A percentile compares a stretch with the other conserved stretches of the same genome.
phyloP scores from a whole-genome alignment of 1,140 invertebrate species.

The Dryas iulia region DNA sequence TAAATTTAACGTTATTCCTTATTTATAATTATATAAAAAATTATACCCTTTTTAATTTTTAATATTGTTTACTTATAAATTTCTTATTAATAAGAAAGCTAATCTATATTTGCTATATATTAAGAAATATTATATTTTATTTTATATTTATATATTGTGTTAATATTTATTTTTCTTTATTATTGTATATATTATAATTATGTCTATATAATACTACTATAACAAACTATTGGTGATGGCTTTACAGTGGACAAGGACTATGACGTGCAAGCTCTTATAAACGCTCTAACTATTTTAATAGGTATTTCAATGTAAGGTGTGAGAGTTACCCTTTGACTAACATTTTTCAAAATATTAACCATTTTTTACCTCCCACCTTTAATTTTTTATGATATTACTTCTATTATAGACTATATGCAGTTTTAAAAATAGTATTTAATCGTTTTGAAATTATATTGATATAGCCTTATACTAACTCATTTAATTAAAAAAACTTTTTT shows the following conservation, averaged over 20 bases:
- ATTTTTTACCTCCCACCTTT: background rate
- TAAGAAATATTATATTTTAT: too few species aligned
- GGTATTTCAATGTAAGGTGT: constrained; percentile 77
- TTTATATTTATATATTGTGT: constrained; percentile 7
- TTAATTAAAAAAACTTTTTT: background rate
- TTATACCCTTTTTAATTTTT: too few species aligned
- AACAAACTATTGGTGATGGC: constrained; percentile 38
- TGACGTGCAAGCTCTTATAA: constrained; percentile 87
- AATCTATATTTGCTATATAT: too few species aligned
- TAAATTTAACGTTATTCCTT: too few species aligned
- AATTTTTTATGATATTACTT: background rate
- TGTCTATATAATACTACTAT: constrained; percentile 43
- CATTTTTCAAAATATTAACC: background rate
- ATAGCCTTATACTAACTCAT: background rate
- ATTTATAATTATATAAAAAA: too few species aligned
- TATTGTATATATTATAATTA: constrained; percentile 7
- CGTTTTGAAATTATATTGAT: background rate
- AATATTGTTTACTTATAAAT: too few species aligned
- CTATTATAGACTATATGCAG: background rate
- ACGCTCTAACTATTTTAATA: constrained; percentile 87
- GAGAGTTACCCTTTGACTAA: constrained; percentile 55
- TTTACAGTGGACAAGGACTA: constrained; percentile 87
- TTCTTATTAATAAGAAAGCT: too few species aligned
- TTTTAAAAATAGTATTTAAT: background rate
- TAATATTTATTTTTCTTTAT: constrained; percentile 35